Base-by-base conservation (phyloP, 2,888 invertebrate species). In the Muscina levida region DNA sequence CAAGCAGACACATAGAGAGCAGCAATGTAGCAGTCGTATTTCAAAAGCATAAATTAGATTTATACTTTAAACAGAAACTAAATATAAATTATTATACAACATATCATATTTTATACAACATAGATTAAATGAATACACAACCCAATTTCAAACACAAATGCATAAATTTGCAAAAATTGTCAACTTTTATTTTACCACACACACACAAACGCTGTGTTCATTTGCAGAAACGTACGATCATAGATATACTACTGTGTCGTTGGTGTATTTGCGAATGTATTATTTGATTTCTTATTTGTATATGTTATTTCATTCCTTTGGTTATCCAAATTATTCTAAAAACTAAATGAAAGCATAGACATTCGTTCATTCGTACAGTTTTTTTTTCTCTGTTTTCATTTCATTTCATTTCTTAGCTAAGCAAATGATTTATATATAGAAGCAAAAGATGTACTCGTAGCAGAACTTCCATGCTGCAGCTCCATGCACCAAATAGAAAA, bases 381-480 rank as follows among this genome's bases (percentile, higher is more conserved):
- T 51, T 51, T 59, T 31, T 31, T 17, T 59, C 22, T 37, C n/a
- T 37, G 24, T 59, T 26, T 59, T 39, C 19, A 13, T 62, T 42
- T 42, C 11, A 11, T 8, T 72, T 71, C 39, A 51, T 53, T 51
- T 56, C 39, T 56, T 71, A 56, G 56, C 31, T 57, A 39, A 15
- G 37, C 37, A 75, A 72, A 79, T 79, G 71, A 74, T 79, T 74
- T 79, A 79, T 53, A 70, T 22, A 42, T 57, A 39, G 31, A 44
- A 56, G 17, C 42, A 66, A 37, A 62, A 62, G 17, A 62, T 62
- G n/a, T 51, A 26, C 22, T 65, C 11, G 11, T 31, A 11, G 13
- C 13, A 66, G 26, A 24, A 46, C 17, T 26, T 11, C n/a, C 22
- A 13, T 56, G 26, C 68, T 56, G 42, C 8, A 39, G 15, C 11